phyloP scores from a whole-genome alignment of 2,113 vertebrate genomes.

The Cheirogaleus medius region DNA sequence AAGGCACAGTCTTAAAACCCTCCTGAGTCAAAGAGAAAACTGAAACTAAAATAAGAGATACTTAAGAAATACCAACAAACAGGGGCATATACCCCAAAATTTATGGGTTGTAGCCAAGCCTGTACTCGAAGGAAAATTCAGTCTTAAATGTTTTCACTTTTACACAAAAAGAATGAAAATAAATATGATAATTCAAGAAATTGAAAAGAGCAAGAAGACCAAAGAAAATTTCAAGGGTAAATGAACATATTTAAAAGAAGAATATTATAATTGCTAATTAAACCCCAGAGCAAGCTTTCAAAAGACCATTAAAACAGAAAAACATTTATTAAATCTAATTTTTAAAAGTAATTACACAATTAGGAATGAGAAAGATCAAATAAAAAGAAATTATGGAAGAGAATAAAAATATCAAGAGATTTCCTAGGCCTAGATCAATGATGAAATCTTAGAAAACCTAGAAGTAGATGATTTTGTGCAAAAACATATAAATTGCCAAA shows the following conservation, averaged over 20 bases:
- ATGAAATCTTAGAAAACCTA: constrained; percentile 18
- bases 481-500: constrained; percentile 10
- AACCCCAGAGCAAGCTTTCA: neutral
- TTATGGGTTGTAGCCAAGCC: neutral
- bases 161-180: constrained; percentile 32
- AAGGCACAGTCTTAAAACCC: neutral
- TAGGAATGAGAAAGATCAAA: constrained; percentile 10
- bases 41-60: constrained; percentile 23
- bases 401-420: constrained; percentile 8
- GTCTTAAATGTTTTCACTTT: neutral
- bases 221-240: neutral
- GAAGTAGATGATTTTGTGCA: neutral
- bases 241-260: neutral
- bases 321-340: neutral
- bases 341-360: neutral
- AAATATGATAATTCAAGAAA: constrained; percentile 2
- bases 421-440: neutral
- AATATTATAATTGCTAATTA: neutral
- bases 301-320: neutral
- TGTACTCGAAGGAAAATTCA: neutral
- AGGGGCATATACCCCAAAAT: neutral
- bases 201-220: neutral
- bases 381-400: neutral
- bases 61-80: neutral
- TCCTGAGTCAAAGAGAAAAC: neutral